Conservation (phyloP, 2,113 vertebrate genomes). For the Rhabdomys dilectus region DNA sequence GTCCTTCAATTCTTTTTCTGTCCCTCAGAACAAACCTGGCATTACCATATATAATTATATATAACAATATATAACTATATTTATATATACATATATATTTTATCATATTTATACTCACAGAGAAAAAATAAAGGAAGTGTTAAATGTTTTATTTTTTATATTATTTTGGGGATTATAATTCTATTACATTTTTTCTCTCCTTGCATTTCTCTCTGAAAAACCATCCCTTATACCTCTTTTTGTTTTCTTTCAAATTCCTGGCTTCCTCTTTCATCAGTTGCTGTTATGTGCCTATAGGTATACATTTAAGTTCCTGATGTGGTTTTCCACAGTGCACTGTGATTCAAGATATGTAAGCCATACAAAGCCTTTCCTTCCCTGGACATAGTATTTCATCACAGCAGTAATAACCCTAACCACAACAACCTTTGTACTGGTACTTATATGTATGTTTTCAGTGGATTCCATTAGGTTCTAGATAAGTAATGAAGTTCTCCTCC, state of each 20-base stretch:
- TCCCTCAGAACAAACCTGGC: not conserved
- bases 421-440: not conserved
- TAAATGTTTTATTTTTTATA: not conserved
- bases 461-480: not conserved
- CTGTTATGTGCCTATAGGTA: not conserved
- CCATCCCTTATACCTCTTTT: too few relatives aligned
- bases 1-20: not conserved
- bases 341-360: not conserved
- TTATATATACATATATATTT: too few relatives aligned
- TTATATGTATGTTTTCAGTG: not conserved
- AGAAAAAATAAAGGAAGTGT: not conserved
- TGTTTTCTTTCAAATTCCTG: not conserved
- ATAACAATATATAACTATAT: too few relatives aligned
- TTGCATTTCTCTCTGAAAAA: not conserved
- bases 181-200: too few relatives aligned
- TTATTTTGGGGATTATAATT: not conserved
- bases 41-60: not conserved
- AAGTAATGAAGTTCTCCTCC: too few relatives aligned
- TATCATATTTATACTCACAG: not conserved
- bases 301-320: not conserved
- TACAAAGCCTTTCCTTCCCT: not conserved
- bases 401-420: not conserved
- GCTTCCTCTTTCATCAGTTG: not conserved
- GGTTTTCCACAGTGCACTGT: not conserved
- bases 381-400: not conserved